phyloP scores from a whole-genome alignment of 2,888 invertebrate species.

The Cheilosia vernalis region DNA sequence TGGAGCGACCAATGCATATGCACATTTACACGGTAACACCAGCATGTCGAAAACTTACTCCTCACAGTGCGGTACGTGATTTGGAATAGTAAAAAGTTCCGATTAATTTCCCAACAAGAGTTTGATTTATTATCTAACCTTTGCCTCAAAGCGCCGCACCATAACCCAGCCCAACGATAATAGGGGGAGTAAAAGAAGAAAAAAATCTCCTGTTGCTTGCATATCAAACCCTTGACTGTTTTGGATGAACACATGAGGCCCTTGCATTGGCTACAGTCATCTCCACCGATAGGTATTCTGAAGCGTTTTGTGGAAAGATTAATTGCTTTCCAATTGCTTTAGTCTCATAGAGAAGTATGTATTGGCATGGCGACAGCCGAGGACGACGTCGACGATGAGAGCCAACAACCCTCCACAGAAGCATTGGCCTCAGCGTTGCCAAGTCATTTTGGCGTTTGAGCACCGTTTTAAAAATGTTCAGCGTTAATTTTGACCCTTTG shows the following conservation, averaged over 20 bases:
- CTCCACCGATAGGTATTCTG: constrained; percentile 26
- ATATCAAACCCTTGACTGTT: constrained; percentile 15
- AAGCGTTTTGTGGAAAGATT: constrained; percentile 69
- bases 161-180: background rate
- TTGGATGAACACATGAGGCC: constrained; percentile 37
- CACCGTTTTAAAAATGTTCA: too few species aligned
- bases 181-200: background rate
- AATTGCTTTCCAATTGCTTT: constrained; percentile 71
- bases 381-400: background rate
- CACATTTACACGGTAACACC: constrained; percentile 58
- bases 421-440: too few species aligned
- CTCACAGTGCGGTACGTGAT: constrained; percentile 53
- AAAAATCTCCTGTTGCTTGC: constrained; percentile 19
- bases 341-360: constrained; percentile 37
- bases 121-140: constrained; percentile 69
- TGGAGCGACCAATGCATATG: constrained; percentile 35
- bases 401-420: constrained; percentile 5
- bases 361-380: constrained; percentile 6
- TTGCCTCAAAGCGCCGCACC: background rate
- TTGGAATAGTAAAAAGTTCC: constrained; percentile 56
- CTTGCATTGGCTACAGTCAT: constrained; percentile 19
- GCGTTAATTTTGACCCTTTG: too few species aligned
- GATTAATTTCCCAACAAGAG: constrained; percentile 63
- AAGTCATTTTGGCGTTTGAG: too few species aligned
- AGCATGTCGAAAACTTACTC: constrained; percentile 66